Evolutionary conservation across 2,888 invertebrate genomes (phyloP), one percentile per base, ranked within the genome.

Genomic region (Campoplex nolae): DNA sequence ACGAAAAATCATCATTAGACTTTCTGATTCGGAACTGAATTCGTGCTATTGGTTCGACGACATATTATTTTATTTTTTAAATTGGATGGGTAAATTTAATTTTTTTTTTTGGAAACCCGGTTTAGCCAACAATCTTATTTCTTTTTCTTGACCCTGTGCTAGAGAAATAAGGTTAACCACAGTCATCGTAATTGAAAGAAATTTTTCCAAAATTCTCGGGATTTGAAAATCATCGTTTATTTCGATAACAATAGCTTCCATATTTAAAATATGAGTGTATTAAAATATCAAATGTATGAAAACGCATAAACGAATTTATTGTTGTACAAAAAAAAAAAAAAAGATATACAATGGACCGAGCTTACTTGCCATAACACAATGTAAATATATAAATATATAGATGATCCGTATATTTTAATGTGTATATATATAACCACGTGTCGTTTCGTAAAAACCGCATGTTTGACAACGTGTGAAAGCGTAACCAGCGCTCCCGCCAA

Each of bases 401-500:
- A 75, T 56, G 23, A 42, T 54, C 9, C 38, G 23, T 81, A 73
- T 81, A 48, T 51, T n/a, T n/a, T 23, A 28, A 71, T 82, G 68
- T 74, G 65, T 71, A 58, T 77, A 62, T 77, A 70, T 71, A 42
- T 42, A 77, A 77, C 62, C 48, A 32, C 28, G 51, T 18, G n/a
- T 28, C 28, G 18, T 16, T 74, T 65, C 42, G 51, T 16, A 70
- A n/a, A 73, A 84, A 45, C 54, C 6, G 65, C 65, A 45, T 62
- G 71, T 62, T 54, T 65, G 32, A 18, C 51, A 77, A 77, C 71
- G 78, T 54, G 45, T 28, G 28, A 45, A 78, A 70, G 77, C 84
- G 84, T 84, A 78, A 82, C 81, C 75, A 65, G 84, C 82, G 81
- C 78, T 84, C 76, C 56, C 42, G 48, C 58, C 32, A 68, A 73